These are phyloP conservation scores for Python bivittatus DNA, from an alignment of 2,113 vertebrate species.

Conservation along the genomic window DNA sequence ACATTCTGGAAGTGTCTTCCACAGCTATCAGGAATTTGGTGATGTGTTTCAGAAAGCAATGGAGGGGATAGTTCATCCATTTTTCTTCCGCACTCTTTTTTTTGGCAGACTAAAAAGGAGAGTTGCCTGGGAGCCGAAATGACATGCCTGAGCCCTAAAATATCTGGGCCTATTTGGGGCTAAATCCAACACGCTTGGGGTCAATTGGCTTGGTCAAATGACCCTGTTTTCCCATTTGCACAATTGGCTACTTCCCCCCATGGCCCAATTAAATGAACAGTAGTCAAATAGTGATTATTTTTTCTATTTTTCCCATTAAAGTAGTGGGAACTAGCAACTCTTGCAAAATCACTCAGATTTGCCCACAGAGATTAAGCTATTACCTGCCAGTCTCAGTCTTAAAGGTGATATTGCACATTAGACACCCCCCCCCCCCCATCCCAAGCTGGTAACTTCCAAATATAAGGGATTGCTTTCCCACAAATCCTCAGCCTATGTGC, in stretches of 20 bases:
- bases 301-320: neutral
- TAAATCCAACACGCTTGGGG: neutral
- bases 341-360: neutral
- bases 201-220: neutral
- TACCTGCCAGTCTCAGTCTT: neutral
- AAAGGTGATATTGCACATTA: slow-evolving; percentile 14
- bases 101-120: neutral
- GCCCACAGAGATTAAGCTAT: neutral
- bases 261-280: neutral
- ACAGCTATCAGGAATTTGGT: no score
- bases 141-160: neutral
- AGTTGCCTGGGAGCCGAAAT: neutral
- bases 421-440: no score
- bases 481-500: neutral
- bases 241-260: neutral
- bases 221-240: neutral
- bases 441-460: neutral
- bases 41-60: no score
- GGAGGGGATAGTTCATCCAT: no score
- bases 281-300: neutral
- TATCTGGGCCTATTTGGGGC: neutral
- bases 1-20: no score
- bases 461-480: neutral
- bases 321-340: neutral
- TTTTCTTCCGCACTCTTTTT: no score